Evolutionary conservation across 2,797 vertebrate species (phyloP), one percentile per base, ranked within the genome.

Genomic region (Rhinogobio ventralis): DNA sequence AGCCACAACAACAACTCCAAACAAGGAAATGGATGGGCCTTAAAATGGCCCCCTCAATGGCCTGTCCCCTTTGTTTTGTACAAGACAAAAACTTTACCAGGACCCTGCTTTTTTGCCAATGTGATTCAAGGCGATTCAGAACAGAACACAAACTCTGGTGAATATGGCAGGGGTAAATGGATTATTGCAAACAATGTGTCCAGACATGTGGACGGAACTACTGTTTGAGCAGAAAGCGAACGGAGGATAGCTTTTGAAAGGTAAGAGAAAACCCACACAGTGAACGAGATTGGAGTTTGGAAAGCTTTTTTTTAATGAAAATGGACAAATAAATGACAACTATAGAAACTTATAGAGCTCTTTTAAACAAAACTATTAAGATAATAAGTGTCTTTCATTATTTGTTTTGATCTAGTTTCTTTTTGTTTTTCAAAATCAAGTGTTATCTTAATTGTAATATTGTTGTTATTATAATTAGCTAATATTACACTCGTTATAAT

Each of bases 381-480:
- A 90, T 79, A 86, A 91, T 94, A 90, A 92, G 92, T 96, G 93
- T 95, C 94, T 94, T 94, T 94, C 90, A 92, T 94, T 93, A 93
- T 93, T 91, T 88, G 89, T 94, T 95, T 94, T 94, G 93, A 94
- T 93, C 93, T 94, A 92, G 93, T 95, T 95, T 94, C 90, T 79
- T 85, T 87, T 89, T 89, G 78, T 81, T 87, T 86, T 91, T 84
- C 85, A 87, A 92, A 93, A 94, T 92, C 91, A 89, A 94, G 93
- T 95, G 94, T 94, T 95, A 93, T 94, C 93, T 95, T 95, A 94
- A 94, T 94, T 95, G 95, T 95, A 95, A 94, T 95, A 95, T 95
- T 96, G 94, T 96, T 96, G 93, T 95, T 96, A 94, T 94, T 95
- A 93, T 95, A 93, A 95, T 96, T 95, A 95, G 94, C 92, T 93